phyloP scores from a whole-genome alignment of 2,888 invertebrate genomes.

The Eurytoma adleriae region DNA sequence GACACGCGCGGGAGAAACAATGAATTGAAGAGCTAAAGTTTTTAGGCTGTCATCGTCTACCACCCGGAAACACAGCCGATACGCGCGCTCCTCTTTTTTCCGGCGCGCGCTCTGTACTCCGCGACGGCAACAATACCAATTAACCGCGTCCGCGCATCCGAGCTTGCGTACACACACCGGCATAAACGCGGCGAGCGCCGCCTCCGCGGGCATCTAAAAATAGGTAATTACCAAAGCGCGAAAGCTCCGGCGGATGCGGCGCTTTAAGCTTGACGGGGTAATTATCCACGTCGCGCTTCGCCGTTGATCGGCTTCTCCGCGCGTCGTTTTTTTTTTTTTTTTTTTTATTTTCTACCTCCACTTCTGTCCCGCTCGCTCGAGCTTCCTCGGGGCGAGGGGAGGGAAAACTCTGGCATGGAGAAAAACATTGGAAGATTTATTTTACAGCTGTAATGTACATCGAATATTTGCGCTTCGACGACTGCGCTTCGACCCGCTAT shows the following conservation, averaged over 20 bases:
- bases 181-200: neutral
- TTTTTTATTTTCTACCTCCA: neutral
- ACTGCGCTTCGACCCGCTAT: constrained; percentile 19
- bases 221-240: constrained; percentile 42
- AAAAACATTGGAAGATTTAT: constrained; percentile 48
- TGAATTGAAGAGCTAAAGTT: neutral
- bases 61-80: neutral
- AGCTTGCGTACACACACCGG: neutral
- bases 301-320: constrained; percentile 17
- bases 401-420: no score
- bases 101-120: neutral
- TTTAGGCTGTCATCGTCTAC: no score
- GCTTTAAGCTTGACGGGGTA: constrained; percentile 42
- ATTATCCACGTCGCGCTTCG: constrained; percentile 30
- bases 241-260: neutral
- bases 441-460: constrained; percentile 43
- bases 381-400: no score
- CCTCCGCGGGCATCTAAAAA: constrained; percentile 28
- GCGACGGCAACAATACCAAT: constrained; percentile 30
- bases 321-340: neutral
- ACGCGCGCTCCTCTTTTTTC: neutral
- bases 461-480: constrained; percentile 41
- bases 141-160: constrained; percentile 3
- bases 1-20: neutral
- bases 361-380: neutral